A percentile compares a stretch with the other conserved stretches of the same genome.
Evolutionary conservation across 2,113 vertebrate species (phyloP).

Genomic region (Elgaria multicarinata): DNA sequence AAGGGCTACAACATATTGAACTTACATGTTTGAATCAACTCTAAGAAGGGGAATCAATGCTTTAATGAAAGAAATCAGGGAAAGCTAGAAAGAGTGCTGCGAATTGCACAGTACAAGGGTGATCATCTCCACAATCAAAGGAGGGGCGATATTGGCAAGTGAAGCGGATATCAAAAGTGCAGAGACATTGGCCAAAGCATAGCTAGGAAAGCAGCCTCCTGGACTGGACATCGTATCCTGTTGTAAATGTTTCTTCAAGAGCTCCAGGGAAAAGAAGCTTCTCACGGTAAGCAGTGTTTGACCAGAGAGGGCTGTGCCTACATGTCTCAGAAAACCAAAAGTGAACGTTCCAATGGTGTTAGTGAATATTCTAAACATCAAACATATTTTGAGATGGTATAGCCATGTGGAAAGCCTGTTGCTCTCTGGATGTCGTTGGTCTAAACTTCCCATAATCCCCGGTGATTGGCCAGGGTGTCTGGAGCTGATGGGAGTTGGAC

Average conservation of each 20-base stretch:
- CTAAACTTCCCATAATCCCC: background rate
- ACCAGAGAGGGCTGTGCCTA: background rate
- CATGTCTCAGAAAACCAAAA: background rate
- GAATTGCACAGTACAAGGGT: background rate
- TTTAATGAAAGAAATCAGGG: background rate
- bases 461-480: background rate
- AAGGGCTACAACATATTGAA: background rate
- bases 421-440: background rate
- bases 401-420: background rate
- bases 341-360: background rate
- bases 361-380: background rate
- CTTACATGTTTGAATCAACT: background rate
- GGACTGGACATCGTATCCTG: background rate
- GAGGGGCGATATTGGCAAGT: background rate
- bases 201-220: background rate
- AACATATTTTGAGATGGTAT: background rate
- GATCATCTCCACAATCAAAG: background rate
- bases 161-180: background rate
- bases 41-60: background rate
- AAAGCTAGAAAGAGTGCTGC: background rate
- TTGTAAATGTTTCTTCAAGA: too few species aligned
- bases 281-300: background rate
- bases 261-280: background rate
- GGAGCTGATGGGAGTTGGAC: background rate
- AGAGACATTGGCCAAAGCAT: background rate